Percentiles rank a stretch among this genome's conserved stretches.
These are phyloP conservation scores for Ariolimax columbianus DNA, from an alignment of 2,888 invertebrate species.

Conservation along the genomic window DNA sequence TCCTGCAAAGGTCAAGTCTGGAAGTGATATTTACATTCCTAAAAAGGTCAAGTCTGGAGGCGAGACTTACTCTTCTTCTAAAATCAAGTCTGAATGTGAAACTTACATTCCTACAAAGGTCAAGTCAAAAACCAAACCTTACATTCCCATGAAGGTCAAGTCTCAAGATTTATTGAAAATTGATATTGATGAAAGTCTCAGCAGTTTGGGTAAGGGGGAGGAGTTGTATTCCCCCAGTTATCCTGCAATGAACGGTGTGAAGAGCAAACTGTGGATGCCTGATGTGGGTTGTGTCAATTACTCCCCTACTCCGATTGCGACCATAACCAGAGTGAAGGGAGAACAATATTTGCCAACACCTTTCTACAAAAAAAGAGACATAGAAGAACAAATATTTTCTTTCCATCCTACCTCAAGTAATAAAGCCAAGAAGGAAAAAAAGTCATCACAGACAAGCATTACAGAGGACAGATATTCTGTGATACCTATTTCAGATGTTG, in stretches of 20 bases:
- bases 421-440: neutral
- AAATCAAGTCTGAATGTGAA: too few relatives aligned
- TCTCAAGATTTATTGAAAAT: neutral
- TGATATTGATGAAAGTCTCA: neutral
- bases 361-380: neutral
- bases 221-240: slow-evolving; percentile 22
- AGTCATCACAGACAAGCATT: too few relatives aligned
- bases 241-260: neutral
- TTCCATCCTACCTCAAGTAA: neutral
- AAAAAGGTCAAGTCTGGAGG: too few relatives aligned
- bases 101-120: too few relatives aligned
- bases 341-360: neutral
- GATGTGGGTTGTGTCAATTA: neutral
- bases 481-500: too few relatives aligned
- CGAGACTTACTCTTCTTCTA: too few relatives aligned
- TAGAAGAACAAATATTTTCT: neutral
- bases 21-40: neutral
- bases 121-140: neutral
- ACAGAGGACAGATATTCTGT: too few relatives aligned
- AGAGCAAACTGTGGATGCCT: neutral
- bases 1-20: neutral
- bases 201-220: neutral
- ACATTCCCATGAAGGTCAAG: neutral
- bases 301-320: slow-evolving; percentile 6
- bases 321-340: neutral